These are phyloP conservation scores for Galeopterus variegatus DNA, from an alignment of 2,113 vertebrate genomes.

Conservation along the genomic window DNA sequence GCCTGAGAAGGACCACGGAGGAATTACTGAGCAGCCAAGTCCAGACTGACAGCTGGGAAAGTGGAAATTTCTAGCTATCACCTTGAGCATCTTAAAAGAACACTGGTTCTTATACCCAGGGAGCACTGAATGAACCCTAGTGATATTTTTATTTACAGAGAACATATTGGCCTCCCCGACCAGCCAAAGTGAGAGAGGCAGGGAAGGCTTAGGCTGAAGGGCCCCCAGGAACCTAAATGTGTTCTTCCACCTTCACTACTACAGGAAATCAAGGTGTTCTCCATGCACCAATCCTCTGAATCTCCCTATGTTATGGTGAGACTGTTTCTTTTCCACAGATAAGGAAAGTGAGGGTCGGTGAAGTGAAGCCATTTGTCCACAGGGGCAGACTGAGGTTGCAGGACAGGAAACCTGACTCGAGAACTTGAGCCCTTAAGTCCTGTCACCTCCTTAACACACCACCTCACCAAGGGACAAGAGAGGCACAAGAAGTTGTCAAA, in stretches of 20 bases:
- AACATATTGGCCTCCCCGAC: neutral
- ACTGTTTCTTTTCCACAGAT: neutral
- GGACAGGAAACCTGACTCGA: neutral
- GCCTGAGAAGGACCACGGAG: rapidly evolving
- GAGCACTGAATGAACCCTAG: neutral
- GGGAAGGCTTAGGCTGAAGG: neutral
- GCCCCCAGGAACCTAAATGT: neutral
- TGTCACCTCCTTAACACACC: neutral
- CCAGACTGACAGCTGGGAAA: neutral
- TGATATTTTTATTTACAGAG: neutral
- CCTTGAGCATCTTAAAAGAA: neutral
- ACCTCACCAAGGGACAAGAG: neutral
- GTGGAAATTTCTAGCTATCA: neutral
- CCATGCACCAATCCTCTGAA: rapidly evolving
- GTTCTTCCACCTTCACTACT: neutral
- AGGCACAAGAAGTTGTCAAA: rapidly evolving
- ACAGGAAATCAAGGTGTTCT: neutral
- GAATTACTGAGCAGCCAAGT: rapidly evolving
- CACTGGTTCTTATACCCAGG: neutral
- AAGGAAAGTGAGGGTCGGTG: neutral
- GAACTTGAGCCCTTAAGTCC: too few relatives aligned
- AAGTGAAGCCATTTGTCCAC: rapidly evolving
- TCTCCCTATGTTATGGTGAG: neutral
- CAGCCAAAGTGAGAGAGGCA: neutral
- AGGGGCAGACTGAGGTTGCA: rapidly evolving